Conservation (phyloP, 2,113 vertebrate genomes). For the Myanophis thanlyinensis region DNA sequence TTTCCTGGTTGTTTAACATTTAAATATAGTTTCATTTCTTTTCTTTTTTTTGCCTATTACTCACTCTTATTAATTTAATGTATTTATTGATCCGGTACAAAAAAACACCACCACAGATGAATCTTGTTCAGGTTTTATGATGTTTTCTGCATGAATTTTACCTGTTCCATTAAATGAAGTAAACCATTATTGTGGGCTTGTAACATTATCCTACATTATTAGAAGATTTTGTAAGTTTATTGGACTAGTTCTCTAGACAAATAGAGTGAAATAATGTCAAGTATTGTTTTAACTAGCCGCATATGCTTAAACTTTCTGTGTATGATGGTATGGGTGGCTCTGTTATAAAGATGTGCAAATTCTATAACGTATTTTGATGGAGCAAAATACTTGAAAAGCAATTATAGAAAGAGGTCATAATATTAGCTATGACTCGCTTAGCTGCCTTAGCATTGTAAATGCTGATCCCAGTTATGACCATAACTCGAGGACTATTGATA, state of each 20-base stretch:
- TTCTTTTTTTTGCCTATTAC: constrained; percentile 21
- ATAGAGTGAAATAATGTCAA: constrained; percentile 1
- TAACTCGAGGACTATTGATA: neutral
- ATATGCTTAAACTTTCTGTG: constrained; percentile 6
- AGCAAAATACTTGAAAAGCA: neutral
- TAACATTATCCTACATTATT: neutral
- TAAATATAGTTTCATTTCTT: constrained; percentile 23
- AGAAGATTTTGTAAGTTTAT: neutral
- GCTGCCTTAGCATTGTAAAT: neutral
- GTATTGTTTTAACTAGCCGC: neutral
- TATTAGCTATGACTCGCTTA: neutral
- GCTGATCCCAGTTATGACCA: neutral
- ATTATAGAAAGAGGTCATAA: neutral
- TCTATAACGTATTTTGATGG: neutral
- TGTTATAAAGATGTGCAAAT: neutral
- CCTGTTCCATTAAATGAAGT: constrained; percentile 1
- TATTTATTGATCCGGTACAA: neutral
- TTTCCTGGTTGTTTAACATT: constrained; percentile 37
- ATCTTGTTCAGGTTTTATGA: constrained; percentile 11
- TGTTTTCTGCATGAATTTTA: neutral
- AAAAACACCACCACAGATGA: neutral
- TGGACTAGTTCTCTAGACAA: neutral
- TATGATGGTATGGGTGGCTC: neutral
- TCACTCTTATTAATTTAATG: neutral
- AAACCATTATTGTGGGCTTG: neutral